phyloP scores from a whole-genome alignment of 2,797 vertebrate species.

The Sebastes nivosus region DNA sequence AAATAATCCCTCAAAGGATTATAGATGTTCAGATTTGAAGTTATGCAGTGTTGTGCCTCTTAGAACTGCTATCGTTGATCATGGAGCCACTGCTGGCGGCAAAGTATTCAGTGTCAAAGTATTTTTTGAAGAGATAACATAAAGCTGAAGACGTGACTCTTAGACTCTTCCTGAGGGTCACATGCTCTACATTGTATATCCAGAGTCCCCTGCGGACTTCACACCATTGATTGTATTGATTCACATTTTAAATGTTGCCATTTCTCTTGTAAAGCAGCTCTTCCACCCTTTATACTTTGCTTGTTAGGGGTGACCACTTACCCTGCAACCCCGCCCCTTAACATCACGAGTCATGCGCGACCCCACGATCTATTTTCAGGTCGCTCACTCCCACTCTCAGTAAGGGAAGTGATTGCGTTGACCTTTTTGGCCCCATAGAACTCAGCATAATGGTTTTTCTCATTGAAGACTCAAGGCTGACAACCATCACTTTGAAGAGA shows the following conservation, averaged over 20 bases:
- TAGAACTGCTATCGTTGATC: neutral
- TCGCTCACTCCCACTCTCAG: conserved; percentile 30
- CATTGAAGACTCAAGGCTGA: conserved; percentile 68
- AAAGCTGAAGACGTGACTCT: neutral
- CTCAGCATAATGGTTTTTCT: conserved; percentile 65
- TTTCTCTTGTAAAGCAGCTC: neutral
- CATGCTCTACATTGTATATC: neutral
- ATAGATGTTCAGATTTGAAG: neutral
- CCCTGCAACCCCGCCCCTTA: conserved; percentile 12
- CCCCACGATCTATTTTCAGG: conserved; percentile 57
- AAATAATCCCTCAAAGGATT: conserved; percentile 1
- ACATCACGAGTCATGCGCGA: conserved; percentile 12
- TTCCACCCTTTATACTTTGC: neutral
- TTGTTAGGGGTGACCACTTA: conserved; percentile 8
- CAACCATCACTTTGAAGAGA: conserved; percentile 73
- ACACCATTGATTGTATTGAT: conserved; percentile 10
- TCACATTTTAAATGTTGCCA: neutral
- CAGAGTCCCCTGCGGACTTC: neutral
- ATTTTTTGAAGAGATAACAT: neutral
- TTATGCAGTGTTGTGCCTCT: neutral
- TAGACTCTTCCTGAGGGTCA: neutral
- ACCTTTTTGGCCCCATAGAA: conserved; percentile 78
- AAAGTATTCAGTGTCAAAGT: neutral
- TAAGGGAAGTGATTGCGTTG: conserved; percentile 68
- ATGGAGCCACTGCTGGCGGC: neutral